phyloP scores from a whole-genome alignment of 2,797 vertebrate genomes.

The Fratercula arctica region DNA sequence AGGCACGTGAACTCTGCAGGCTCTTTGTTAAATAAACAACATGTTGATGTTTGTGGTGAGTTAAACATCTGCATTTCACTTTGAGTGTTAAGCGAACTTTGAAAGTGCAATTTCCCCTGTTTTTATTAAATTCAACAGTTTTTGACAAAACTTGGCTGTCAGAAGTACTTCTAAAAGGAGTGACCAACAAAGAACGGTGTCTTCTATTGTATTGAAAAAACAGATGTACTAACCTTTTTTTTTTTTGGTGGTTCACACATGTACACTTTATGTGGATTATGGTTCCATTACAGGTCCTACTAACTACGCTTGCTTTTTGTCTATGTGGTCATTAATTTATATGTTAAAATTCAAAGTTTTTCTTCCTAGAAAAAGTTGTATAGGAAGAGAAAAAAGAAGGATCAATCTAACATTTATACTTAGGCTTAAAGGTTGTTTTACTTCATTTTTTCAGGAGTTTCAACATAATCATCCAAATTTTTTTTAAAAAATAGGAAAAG shows the following conservation, averaged over 20 bases:
- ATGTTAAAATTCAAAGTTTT: background rate
- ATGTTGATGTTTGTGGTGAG: background rate
- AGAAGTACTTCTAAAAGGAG: background rate
- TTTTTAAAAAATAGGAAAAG: background rate
- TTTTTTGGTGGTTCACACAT: background rate
- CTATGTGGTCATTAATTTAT: background rate
- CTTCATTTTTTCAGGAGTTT: background rate
- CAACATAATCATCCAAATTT: background rate
- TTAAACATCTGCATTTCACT: slow-evolving; percentile 11
- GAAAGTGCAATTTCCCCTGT: background rate
- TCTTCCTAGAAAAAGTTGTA: background rate
- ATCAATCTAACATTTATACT: background rate
- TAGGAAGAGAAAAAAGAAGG: background rate
- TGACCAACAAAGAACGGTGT: background rate
- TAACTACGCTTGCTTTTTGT: background rate
- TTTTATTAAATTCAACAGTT: slow-evolving; percentile 14
- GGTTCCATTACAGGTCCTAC: background rate
- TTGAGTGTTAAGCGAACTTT: background rate
- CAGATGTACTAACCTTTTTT: background rate
- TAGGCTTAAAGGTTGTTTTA: background rate
- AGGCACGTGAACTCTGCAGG: background rate
- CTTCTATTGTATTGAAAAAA: background rate
- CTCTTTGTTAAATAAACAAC: slow-evolving; percentile 20
- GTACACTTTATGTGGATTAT: background rate
- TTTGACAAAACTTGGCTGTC: background rate